Evolutionary conservation across 2,888 invertebrate genomes (phyloP), one percentile per base, ranked within the genome.

Genomic region (Eristalis arbustorum): DNA sequence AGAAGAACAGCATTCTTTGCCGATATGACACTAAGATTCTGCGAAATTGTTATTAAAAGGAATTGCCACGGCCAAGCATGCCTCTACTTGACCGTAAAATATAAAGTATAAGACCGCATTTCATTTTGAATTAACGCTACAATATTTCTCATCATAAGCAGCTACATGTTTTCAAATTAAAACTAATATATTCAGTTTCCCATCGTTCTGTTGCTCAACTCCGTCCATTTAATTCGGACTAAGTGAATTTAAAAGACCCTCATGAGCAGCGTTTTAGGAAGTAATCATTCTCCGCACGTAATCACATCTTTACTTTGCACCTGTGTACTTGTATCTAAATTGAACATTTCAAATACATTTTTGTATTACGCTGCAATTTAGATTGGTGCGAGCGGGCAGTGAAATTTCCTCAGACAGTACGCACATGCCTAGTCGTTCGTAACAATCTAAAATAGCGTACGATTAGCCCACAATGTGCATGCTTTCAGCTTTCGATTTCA

Each of bases 401-500:
- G 84, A 81, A 85, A 81, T 73, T 76, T 63, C 25, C 42, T 63
- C 13, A 49, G 61, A 22, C 23, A 25, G 14, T 67, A 68, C 22
- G 49, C 22, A 14, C 37, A 69, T 49, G 22, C 64, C 31, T 61
- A 37, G 37, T 10, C 63, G 31, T 34, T 11, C 13, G 49, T 59
- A 77, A 67, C 61, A 28, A 71, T 71, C 37, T 63, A 28, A 63
- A 61, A 23, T 28, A 11, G 11, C 42, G 66, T 71, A 31, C 74
- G 69, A 74, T 84, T 71, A 75, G 40, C 14, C 10, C 42, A 37
- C 40, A 66, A 64, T 78, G 78, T 84, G 79, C 61, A 42, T 78
- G 84, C 23, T 79, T 79, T 73, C 64, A 57, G 81, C 84, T 85
- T 85, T 85, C 84, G 69, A 77, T 85, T 85, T 85, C 40, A 25